These are phyloP conservation scores for Zaprionus lachaisei DNA, from an alignment of 1,140 invertebrate species.

Conservation along the genomic window DNA sequence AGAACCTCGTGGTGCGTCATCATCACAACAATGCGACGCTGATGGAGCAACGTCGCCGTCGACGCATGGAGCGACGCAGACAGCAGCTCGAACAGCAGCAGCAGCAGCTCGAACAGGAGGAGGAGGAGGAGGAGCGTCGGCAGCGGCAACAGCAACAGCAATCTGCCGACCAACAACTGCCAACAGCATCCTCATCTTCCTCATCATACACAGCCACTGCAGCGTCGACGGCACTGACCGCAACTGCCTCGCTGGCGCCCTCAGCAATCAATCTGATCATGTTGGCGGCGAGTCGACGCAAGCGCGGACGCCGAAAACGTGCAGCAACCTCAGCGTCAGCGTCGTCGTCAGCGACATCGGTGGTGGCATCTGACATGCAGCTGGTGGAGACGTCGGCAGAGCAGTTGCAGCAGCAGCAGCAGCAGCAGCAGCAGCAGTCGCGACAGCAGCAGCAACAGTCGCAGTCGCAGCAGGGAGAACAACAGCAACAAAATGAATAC, in stretches of 20 bases:
- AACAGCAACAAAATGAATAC: conserved; percentile 72
- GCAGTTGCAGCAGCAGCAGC: conserved; percentile 21
- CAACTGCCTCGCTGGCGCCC: conserved; percentile 72
- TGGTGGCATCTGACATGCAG: conserved; percentile 57
- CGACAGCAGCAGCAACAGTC: conserved; percentile 22
- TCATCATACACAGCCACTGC: conserved; percentile 71
- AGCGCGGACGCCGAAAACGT: conserved; percentile 78
- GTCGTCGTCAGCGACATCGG: not conserved
- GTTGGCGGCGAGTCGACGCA: conserved; percentile 74
- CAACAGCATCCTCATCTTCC: conserved; percentile 70
- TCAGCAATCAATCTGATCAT: conserved; percentile 77
- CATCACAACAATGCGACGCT: conserved; percentile 74
- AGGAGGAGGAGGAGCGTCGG: conserved; percentile 13
- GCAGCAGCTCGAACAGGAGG: conserved; percentile 30
- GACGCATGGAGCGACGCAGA: conserved; percentile 55
- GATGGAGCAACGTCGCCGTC: conserved; percentile 52
- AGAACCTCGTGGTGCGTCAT: conserved; percentile 71
- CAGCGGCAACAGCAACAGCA: conserved; percentile 16
- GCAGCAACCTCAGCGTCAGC: conserved; percentile 3
- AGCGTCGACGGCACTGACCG: conserved; percentile 67
- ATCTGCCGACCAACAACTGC: conserved; percentile 52
- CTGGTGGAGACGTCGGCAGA: conserved; percentile 57
- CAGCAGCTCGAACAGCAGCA: conserved; percentile 46
- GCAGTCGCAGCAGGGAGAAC: conserved; percentile 14
- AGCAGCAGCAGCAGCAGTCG: conserved; percentile 23